These are phyloP conservation scores for Amblyopsis hoosieri DNA, from an alignment of 2,797 vertebrate genomes.

Conservation along the genomic window DNA sequence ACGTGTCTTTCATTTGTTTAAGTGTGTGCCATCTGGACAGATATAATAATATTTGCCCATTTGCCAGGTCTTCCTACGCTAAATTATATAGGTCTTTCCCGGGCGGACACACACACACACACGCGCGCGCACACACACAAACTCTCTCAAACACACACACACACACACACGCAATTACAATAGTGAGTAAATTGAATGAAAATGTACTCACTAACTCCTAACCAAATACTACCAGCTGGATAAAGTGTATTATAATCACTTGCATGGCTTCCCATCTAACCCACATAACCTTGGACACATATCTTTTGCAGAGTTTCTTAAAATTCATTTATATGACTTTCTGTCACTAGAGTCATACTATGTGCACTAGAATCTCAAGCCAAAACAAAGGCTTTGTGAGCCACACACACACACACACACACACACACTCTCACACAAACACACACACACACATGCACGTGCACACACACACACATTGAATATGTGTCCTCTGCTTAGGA, in stretches of 20 bases:
- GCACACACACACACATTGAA: too few species aligned
- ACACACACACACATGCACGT: too few species aligned
- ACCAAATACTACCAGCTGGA: background rate
- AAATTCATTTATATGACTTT: too few species aligned
- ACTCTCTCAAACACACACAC: background rate
- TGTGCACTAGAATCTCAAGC: too few species aligned
- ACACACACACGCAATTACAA: background rate
- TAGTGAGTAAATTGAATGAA: background rate
- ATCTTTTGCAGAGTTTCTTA: background rate
- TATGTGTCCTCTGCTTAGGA: too few species aligned
- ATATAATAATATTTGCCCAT: constrained; percentile 48
- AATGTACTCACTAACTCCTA: background rate
- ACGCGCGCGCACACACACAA: background rate
- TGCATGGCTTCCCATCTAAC: background rate
- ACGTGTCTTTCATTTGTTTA: constrained; percentile 64
- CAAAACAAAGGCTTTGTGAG: too few species aligned
- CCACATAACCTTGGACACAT: background rate
- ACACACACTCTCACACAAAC: too few species aligned
- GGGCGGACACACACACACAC: background rate
- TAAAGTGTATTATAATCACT: background rate
- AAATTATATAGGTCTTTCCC: constrained; percentile 28
- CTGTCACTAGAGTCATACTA: too few species aligned
- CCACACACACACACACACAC: too few species aligned
- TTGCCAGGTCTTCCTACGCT: constrained; percentile 56
- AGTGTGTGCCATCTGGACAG: constrained; percentile 71